Percentiles rank a stretch among this genome's conserved stretches.
phyloP scores from a whole-genome alignment of 2,888 invertebrate species.

The Camponotus fellah region DNA sequence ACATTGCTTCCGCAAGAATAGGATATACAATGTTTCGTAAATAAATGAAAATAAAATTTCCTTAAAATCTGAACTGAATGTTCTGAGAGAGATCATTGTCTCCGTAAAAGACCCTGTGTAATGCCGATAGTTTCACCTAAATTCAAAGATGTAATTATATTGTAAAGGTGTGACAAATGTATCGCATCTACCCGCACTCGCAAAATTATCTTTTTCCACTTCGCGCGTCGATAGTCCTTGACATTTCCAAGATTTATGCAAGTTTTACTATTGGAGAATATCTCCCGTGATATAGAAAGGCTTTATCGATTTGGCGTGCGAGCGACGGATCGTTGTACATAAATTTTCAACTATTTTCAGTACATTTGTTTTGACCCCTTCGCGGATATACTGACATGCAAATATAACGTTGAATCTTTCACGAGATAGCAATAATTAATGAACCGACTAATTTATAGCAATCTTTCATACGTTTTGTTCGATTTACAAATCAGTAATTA shows the following conservation, averaged over 20 bases:
- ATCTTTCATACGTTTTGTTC: constrained; percentile 8
- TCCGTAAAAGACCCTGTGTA: neutral
- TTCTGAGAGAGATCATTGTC: neutral
- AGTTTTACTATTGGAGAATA: neutral
- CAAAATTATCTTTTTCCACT: constrained; percentile 2
- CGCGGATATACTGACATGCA: neutral
- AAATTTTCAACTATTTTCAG: constrained; percentile 26
- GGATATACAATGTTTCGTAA: neutral
- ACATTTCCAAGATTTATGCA: constrained; percentile 14
- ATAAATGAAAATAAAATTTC: neutral
- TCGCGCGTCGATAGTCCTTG: neutral
- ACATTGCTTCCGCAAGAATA: neutral
- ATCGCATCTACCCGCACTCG: neutral
- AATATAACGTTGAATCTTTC: neutral
- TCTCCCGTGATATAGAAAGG: constrained; percentile 8
- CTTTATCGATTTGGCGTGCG: constrained; percentile 41
- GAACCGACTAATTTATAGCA: constrained; percentile 33
- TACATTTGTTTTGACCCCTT: constrained; percentile 20
- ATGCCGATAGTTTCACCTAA: neutral
- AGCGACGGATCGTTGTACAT: constrained; percentile 19
- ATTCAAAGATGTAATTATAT: neutral
- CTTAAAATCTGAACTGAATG: neutral
- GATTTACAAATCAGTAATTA: neutral
- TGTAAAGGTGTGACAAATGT: neutral
- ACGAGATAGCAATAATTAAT: constrained; percentile 47